Base-by-base conservation (phyloP, 2,888 invertebrate genomes). In the Choristoneura rosaceana region DNA sequence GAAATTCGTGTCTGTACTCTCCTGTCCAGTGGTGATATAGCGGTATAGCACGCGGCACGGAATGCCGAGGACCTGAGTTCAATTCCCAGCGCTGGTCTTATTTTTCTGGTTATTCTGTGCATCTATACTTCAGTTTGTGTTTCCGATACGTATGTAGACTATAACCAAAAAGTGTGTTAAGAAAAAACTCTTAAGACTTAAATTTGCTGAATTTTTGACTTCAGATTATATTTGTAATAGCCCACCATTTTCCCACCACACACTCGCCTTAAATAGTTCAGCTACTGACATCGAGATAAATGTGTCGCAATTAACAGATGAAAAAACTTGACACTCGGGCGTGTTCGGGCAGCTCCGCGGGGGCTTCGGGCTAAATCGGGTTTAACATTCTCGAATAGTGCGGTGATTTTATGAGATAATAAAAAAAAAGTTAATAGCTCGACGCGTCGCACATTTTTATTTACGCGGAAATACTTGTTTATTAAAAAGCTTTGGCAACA, bases 351-450 rank as follows among this genome's bases (percentile, higher is more conserved):
- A 62, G 5, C 71, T 55, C 45, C 45, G 67, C 52, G 67, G 67
- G 71, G 67, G 71, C 71, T 71, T 71, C 67, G 62, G 55, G 67
- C 71, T 71, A 71, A 71, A 71, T 58, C 67, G 71, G 63, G 45
- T 17, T 68, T 59, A 50, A 63, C 71, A 66, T 15, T 25, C 59
- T 59, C 66, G 60, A 55, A 33, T 52, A 34, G 65, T 47, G 62
- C 55, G 43, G 38, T 34, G 67, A 34, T 58, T 71, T 68, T 68
- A 68, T 52, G 64, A 50, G 47, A n/a, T 34, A 33, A 33, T 64
- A 47, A 64, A 50, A 34, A 64, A 25, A 25, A 15, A 8, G 52
- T 52, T 52, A 17, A 52, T 52, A 52, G 17, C 17, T 52, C 15
- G 17, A 52, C 15, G 17, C 7, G 52, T 52, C 52, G 5, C 12